Base-by-base conservation (phyloP, 2,797 vertebrate genomes). In the Thalassophryne amazonica region DNA sequence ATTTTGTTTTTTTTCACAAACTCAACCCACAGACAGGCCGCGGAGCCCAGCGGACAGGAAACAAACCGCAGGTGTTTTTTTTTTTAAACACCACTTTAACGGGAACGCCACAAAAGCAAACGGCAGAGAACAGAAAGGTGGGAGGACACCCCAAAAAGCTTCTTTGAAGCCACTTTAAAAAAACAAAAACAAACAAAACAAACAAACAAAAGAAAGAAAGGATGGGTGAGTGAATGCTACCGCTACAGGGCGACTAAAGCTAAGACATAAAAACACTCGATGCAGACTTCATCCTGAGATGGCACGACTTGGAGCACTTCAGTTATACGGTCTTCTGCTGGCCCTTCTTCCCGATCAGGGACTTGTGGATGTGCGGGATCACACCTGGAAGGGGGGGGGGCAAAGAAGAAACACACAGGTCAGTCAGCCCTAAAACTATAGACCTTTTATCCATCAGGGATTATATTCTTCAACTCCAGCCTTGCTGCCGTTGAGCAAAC, bases 311-410 rank as follows among this genome's bases (percentile, higher is more conserved):
- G 54, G 33, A 58, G 63, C 63, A 49, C 57, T 67, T 29, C 52
- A 51, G 65, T 89, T 88, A 92, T 80, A 92, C 90, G 0, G 91
- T 92, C 78, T 93, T 93, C 88, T 93, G 91, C 47, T 93, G 91
- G 47, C 91, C 91, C 60, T 93, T 92, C 84, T 92, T 93, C 40
- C 91, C 91, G 19, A 93, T 93, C 53, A 93, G 83, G 47, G 91
- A 93, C 61, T 92, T 93, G 76, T 93, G 91, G 64, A 93, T 93
- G 73, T 93, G 91, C 1, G 91, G 91, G 40, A 92, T 92, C 38
- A 93, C 91, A 77, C 91, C 91, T 92, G 60, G 1, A 20, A 41
- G 14, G n/a, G n/a, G n/a, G n/a, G n/a, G n/a, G n/a, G n/a, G 23
- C 0, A 41, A 2, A 39, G 3, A 5, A 35, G 3, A 45, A 9